phyloP scores from a whole-genome alignment of 2,888 invertebrate species.

The Serrognathus titanus region DNA sequence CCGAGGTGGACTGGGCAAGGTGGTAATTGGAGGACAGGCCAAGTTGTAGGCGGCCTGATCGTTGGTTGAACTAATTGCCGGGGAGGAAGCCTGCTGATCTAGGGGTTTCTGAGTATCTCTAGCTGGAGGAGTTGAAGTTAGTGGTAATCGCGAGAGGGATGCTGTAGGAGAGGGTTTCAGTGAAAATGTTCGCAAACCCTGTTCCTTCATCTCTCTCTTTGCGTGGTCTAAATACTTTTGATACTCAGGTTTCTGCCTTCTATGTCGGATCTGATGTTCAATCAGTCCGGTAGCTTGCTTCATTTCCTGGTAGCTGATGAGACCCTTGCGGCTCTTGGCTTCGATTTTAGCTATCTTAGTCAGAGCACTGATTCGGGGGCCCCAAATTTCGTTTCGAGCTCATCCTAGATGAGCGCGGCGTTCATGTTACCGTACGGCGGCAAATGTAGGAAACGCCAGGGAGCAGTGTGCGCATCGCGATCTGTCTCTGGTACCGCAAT shows the following conservation, averaged over 20 bases:
- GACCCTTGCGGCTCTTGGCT: slow-evolving; percentile 4
- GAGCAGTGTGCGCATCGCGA: slow-evolving; percentile 10
- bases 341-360: slow-evolving; percentile 15
- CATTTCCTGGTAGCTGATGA: slow-evolving; percentile 7
- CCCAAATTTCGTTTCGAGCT: slow-evolving; percentile 7
- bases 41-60: no score
- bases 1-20: no score
- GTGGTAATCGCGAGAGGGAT: no score
- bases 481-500: slow-evolving; percentile 15
- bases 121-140: no score
- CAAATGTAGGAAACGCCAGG: neutral
- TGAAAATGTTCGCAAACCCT: no score
- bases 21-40: no score
- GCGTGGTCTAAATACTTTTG: no score
- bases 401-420: slow-evolving; percentile 5
- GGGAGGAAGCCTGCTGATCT: no score
- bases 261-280: slow-evolving; percentile 13
- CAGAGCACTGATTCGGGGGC: slow-evolving; percentile 9
- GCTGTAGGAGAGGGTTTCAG: no score
- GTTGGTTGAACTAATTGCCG: no score
- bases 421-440: slow-evolving; percentile 8
- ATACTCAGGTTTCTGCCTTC: neutral
- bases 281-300: slow-evolving; percentile 15
- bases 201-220: no score
- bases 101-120: no score